These are phyloP conservation scores for Sebastes matsubarae DNA, from an alignment of 2,797 vertebrate genomes.

Conservation along the genomic window DNA sequence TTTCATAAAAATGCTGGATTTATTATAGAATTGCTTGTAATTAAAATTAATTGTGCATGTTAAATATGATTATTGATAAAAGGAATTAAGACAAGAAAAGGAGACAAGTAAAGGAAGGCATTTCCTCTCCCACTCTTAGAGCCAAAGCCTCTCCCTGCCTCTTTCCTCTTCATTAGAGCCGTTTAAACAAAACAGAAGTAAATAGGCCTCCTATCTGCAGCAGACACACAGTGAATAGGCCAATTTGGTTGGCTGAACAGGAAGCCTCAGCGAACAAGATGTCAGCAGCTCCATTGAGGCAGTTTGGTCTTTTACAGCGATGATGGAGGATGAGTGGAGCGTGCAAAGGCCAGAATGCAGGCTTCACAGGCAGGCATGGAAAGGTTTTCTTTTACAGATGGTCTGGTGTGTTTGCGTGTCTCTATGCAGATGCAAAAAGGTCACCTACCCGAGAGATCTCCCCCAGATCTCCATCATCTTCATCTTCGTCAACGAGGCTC, in stretches of 20 bases:
- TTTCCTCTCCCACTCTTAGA: conserved; percentile 8
- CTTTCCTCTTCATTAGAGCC: conserved; percentile 47
- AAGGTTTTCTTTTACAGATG: not conserved
- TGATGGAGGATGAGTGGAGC: not conserved
- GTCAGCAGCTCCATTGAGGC: conserved; percentile 29
- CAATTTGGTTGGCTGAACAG: conserved; percentile 11
- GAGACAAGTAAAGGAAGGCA: not conserved
- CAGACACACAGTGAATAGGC: not conserved
- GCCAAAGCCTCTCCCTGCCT: conserved; percentile 4
- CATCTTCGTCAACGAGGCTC: conserved; percentile 97
- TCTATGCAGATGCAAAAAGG: conserved; percentile 89
- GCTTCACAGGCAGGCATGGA: not conserved
- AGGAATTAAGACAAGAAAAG: not conserved
- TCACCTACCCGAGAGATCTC: conserved; percentile 90
- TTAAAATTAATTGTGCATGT: not conserved
- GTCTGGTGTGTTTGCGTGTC: conserved; percentile 10
- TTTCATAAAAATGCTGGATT: not conserved
- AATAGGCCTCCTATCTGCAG: conserved; percentile 42
- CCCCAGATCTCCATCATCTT: conserved; percentile 97
- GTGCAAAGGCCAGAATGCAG: not conserved
- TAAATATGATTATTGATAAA: conserved; percentile 16
- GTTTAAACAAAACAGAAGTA: conserved; percentile 33
- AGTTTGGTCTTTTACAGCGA: not conserved
- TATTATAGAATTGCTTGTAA: not conserved
- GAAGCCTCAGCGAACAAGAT: conserved; percentile 27